These are phyloP conservation scores for Motacilla tschutschensis DNA, from an alignment of 2,113 vertebrate species.

Conservation along the genomic window DNA sequence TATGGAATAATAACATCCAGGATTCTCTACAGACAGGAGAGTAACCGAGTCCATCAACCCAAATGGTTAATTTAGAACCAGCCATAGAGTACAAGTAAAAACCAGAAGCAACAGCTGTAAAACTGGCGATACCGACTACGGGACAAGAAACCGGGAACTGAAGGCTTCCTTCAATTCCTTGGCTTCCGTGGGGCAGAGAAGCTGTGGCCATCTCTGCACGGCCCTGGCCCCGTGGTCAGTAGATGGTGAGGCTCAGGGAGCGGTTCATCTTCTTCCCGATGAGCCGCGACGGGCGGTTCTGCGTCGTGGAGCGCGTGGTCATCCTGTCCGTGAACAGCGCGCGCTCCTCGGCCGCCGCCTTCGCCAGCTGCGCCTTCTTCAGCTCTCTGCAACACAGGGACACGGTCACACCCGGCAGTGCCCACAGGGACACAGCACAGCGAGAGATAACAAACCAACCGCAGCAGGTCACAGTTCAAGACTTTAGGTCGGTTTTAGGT, in stretches of 20 bases:
- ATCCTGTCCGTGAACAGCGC: constrained; percentile 88
- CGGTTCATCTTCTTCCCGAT: constrained; percentile 98
- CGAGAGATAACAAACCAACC: not conserved
- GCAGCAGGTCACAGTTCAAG: not conserved
- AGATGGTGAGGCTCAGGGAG: constrained; percentile 94
- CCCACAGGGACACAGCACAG: not conserved
- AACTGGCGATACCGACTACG: constrained; percentile 43
- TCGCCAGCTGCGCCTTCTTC: constrained; percentile 95
- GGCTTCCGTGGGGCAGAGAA: constrained; percentile 19
- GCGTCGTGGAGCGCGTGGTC: constrained; percentile 89
- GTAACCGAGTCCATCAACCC: constrained; percentile 38
- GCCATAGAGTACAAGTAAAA: constrained; percentile 44
- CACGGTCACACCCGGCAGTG: not conserved
- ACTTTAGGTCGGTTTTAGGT: not conserved
- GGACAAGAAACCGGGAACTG: constrained; percentile 37
- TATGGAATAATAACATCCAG: constrained; percentile 32
- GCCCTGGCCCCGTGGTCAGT: constrained; percentile 69
- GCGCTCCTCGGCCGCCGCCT: constrained; percentile 91
- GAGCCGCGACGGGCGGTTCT: constrained; percentile 85
- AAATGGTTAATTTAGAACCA: constrained; percentile 36
- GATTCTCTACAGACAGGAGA: constrained; percentile 33
- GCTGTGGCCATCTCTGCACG: constrained; percentile 30
- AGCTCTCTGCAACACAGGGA: constrained; percentile 81
- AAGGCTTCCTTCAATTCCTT: constrained; percentile 8
- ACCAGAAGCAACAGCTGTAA: constrained; percentile 58